phyloP scores from a whole-genome alignment of 2,888 invertebrate genomes.

The Euzetes globulus region DNA sequence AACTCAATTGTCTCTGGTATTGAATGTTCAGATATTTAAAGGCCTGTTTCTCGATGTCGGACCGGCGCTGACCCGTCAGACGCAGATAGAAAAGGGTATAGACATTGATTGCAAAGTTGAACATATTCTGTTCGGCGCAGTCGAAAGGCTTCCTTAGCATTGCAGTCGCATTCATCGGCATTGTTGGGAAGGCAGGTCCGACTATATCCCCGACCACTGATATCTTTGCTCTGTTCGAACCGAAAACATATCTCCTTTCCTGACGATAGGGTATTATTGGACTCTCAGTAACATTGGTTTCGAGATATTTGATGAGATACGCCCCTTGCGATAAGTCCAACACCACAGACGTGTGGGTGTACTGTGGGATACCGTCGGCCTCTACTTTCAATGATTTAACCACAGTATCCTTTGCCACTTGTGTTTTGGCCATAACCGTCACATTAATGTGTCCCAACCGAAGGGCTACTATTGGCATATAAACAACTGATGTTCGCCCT shows the following conservation, averaged over 20 bases:
- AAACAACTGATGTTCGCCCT: conserved; percentile 58
- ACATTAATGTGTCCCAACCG: conserved; percentile 64
- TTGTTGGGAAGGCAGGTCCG: conserved; percentile 75
- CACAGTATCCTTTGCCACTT: conserved; percentile 48
- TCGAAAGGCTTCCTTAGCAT: conserved; percentile 48
- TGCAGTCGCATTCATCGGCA: conserved; percentile 48
- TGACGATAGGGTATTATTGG: conserved; percentile 85
- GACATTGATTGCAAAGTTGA: conserved; percentile 90
- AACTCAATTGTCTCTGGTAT: conserved; percentile 82
- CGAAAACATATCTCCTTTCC: conserved; percentile 84
- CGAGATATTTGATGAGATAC: conserved; percentile 86
- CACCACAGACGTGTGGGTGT: conserved; percentile 82
- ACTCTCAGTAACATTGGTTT: conserved; percentile 87
- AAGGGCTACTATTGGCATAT: conserved; percentile 80
- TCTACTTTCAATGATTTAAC: conserved; percentile 54
- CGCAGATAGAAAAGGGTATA: conserved; percentile 85
- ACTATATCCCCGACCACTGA: conserved; percentile 67
- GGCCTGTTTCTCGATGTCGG: conserved; percentile 67
- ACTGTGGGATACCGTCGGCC: conserved; percentile 83
- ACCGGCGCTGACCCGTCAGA: conserved; percentile 75
- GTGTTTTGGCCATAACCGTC: conserved; percentile 60
- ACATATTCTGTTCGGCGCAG: conserved; percentile 84
- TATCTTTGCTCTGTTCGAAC: conserved; percentile 65
- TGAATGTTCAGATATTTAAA: conserved; percentile 79
- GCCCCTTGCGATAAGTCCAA: conserved; percentile 86